Conservation (phyloP, 2,888 invertebrate genomes). For the Furcula furcula region DNA sequence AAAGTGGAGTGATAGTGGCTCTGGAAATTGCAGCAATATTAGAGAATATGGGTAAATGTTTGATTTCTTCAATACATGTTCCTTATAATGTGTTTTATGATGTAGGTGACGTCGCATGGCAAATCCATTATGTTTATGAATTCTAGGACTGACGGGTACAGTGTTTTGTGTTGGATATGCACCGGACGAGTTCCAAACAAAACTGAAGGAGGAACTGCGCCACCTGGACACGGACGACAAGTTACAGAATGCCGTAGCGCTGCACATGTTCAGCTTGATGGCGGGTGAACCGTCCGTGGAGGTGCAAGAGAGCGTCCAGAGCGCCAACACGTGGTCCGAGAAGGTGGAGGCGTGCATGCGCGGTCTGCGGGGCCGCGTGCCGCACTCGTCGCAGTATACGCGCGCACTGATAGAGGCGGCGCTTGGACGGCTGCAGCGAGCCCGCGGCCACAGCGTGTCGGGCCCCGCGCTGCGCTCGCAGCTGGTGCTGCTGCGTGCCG, state of each 20-base stretch:
- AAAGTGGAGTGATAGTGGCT: constrained; percentile 48
- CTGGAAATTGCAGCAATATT: constrained; percentile 50
- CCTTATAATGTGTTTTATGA: too few relatives aligned
- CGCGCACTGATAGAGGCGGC: constrained; percentile 40
- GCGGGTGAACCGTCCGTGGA: neutral
- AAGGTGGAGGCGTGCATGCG: constrained; percentile 39
- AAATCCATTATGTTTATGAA: neutral
- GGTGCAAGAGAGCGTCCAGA: constrained; percentile 8
- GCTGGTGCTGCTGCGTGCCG: constrained; percentile 28
- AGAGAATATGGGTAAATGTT: constrained; percentile 46
- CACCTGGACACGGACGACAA: constrained; percentile 7
- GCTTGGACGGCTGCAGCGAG: constrained; percentile 30
- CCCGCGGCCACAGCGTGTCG: constrained; percentile 18
- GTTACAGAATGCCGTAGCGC: constrained; percentile 11
- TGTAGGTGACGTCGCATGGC: neutral
- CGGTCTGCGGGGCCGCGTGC: constrained; percentile 40
- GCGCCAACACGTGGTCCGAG: constrained; percentile 26
- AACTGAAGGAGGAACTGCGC: constrained; percentile 6
- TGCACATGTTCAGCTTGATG: constrained; percentile 13
- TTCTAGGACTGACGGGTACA: constrained; percentile 16
- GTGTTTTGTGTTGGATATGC: constrained; percentile 28
- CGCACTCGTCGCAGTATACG: constrained; percentile 52
- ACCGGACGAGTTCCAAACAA: constrained; percentile 9
- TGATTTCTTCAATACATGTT: too few relatives aligned
- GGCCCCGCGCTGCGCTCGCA: constrained; percentile 29